Conservation (phyloP, 2,797 vertebrate genomes). For the Benthosema pterotum region DNA sequence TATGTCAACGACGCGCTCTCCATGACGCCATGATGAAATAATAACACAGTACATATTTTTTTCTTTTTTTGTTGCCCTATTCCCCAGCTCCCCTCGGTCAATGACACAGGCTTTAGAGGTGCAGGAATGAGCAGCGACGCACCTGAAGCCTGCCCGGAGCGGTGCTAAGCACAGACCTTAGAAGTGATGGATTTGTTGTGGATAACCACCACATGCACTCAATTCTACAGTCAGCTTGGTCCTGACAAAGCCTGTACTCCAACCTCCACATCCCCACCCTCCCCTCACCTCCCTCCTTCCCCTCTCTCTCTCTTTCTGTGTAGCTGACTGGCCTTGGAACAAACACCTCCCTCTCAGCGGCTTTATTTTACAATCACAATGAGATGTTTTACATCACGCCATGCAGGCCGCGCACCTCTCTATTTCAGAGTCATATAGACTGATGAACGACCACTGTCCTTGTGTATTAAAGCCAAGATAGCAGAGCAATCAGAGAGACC, state of each 20-base stretch:
- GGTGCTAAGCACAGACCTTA: background rate
- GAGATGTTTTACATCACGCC: constrained; percentile 23
- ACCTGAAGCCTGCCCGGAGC: background rate
- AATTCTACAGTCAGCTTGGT: too few species aligned
- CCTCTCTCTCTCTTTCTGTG: too few species aligned
- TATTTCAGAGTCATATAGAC: constrained; percentile 14
- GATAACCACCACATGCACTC: too few species aligned
- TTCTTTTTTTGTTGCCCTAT: background rate
- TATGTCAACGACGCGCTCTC: background rate
- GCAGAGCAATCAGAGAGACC: constrained; percentile 18
- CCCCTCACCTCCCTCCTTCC: too few species aligned
- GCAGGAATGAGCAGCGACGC: too few species aligned
- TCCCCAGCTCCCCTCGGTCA: too few species aligned
- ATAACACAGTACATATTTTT: background rate
- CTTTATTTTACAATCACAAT: constrained; percentile 22
- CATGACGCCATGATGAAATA: background rate
- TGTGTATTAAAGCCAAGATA: constrained; percentile 9
- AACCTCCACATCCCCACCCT: too few species aligned
- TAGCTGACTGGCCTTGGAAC: background rate
- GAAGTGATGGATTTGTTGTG: too few species aligned
- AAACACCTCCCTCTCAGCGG: constrained; percentile 28
- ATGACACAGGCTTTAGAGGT: too few species aligned
- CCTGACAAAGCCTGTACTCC: too few species aligned
- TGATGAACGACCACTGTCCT: constrained; percentile 1
- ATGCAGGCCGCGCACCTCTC: constrained; percentile 13